Conservation (phyloP, 2,888 invertebrate species). For the Diarsia rubi region DNA sequence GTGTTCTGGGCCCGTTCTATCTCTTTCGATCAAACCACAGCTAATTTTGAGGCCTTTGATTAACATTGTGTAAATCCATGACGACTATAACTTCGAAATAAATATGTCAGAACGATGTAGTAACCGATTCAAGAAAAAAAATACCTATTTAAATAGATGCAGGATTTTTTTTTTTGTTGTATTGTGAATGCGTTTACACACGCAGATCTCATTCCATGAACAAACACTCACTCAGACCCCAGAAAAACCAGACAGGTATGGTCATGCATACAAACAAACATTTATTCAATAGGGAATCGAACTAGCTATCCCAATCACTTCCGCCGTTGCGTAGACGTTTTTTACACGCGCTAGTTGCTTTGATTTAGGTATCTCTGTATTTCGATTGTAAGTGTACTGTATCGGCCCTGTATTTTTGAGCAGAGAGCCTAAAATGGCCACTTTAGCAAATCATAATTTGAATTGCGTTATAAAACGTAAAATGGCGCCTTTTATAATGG, state of each 20-base stretch:
- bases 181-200: constrained; percentile 9
- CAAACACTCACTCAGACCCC: neutral
- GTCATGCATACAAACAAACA: constrained; percentile 14
- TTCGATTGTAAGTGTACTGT: neutral
- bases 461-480: too few species aligned
- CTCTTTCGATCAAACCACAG: too few species aligned
- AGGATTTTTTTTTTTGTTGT: neutral
- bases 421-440: too few species aligned
- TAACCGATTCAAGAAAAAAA: too few species aligned
- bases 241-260: neutral
- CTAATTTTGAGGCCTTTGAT: neutral
- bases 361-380: neutral
- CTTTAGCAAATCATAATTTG: too few species aligned
- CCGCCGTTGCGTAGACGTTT: neutral
- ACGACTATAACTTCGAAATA: neutral
- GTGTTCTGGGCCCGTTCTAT: too few species aligned
- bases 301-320: constrained; percentile 9
- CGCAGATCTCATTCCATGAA: neutral
- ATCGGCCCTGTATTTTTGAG: neutral
- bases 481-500: too few species aligned
- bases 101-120: neutral
- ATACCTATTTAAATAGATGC: too few species aligned
- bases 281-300: constrained; percentile 2
- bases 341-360: neutral
- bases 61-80: neutral